A percentile compares a stretch with the other conserved stretches of the same genome.
phyloP scores from a whole-genome alignment of 2,797 vertebrate species.

The Epinephelus awoara region DNA sequence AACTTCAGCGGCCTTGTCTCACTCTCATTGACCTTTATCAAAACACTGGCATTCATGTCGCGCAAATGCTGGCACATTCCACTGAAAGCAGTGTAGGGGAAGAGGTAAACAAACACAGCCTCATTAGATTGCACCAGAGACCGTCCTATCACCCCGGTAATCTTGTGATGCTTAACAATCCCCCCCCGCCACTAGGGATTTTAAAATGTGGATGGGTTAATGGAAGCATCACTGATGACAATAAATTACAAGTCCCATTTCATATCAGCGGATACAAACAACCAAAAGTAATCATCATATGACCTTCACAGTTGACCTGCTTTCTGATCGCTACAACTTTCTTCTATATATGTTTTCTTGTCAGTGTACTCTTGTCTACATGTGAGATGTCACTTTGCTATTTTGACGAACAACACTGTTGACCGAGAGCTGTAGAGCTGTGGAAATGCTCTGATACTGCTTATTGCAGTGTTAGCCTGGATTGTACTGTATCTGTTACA shows the following conservation, averaged over 20 bases:
- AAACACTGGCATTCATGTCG: constrained; percentile 83
- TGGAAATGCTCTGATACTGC: constrained; percentile 11
- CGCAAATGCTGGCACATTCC: constrained; percentile 77
- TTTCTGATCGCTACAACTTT: constrained; percentile 1
- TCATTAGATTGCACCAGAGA: constrained; percentile 81
- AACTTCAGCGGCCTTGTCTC: constrained; percentile 82
- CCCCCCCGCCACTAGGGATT: constrained; percentile 35
- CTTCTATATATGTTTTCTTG: background rate
- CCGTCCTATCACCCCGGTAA: constrained; percentile 73
- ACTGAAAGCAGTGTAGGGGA: constrained; percentile 56
- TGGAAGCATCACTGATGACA: constrained; percentile 38
- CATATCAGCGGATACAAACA: constrained; percentile 32
- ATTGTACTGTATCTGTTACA: background rate
- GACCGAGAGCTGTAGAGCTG: background rate
- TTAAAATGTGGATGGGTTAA: constrained; percentile 50
- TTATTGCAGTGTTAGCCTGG: constrained; percentile 13
- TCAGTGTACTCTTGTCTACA: background rate
- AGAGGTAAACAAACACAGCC: constrained; percentile 79
- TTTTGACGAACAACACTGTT: constrained; percentile 2
- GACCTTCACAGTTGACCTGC: constrained; percentile 21
- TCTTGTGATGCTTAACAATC: constrained; percentile 72
- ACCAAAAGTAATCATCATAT: constrained; percentile 29
- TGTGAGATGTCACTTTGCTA: background rate
- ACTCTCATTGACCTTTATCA: constrained; percentile 86
- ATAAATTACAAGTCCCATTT: constrained; percentile 49